These are phyloP conservation scores for Falcaria lacertinaria DNA, from an alignment of 2,888 invertebrate genomes.

Conservation along the genomic window DNA sequence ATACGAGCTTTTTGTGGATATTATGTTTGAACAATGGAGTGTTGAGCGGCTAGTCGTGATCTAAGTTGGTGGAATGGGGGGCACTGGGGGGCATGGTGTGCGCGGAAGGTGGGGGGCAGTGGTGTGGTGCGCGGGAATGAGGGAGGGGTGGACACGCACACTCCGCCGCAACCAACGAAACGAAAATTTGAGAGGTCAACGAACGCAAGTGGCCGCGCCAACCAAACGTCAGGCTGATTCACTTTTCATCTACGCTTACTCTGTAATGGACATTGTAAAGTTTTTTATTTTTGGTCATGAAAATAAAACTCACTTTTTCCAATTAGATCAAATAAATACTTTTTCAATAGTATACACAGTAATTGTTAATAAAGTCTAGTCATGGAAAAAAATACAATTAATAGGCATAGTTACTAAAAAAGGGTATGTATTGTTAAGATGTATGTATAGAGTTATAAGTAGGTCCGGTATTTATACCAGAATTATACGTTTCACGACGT, in stretches of 20 bases:
- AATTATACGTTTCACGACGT: too few relatives aligned
- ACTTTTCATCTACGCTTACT: slow-evolving; percentile 75
- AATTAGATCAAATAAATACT: slow-evolving; percentile 8
- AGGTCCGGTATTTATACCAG: too few relatives aligned
- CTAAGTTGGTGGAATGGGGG: slow-evolving; percentile 61
- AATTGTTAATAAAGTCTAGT: too few relatives aligned
- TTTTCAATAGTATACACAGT: too few relatives aligned
- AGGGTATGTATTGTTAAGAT: too few relatives aligned
- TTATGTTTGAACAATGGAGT: slow-evolving; percentile 40
- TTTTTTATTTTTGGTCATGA: slow-evolving; percentile 48
- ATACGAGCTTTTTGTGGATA: slow-evolving; percentile 32
- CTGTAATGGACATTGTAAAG: slow-evolving; percentile 46
- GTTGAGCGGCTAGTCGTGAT: slow-evolving; percentile 51
- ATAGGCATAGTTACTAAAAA: too few relatives aligned
- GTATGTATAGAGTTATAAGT: too few relatives aligned
- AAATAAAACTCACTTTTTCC: slow-evolving; percentile 54
- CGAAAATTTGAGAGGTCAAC: slow-evolving; percentile 78
- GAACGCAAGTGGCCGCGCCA: slow-evolving; percentile 72
- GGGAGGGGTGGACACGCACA: slow-evolving; percentile 43
- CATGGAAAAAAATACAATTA: too few relatives aligned
- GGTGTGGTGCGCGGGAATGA: slow-evolving; percentile 20
- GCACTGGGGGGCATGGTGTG: slow-evolving; percentile 18
- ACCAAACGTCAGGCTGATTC: slow-evolving; percentile 74
- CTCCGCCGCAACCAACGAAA: slow-evolving; percentile 68
- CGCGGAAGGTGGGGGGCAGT: slow-evolving; percentile 32